A percentile compares a stretch with the other conserved stretches of the same genome.
phyloP scores from a whole-genome alignment of 1,140 invertebrate genomes.

The Stenopsyche tienmushanensis region DNA sequence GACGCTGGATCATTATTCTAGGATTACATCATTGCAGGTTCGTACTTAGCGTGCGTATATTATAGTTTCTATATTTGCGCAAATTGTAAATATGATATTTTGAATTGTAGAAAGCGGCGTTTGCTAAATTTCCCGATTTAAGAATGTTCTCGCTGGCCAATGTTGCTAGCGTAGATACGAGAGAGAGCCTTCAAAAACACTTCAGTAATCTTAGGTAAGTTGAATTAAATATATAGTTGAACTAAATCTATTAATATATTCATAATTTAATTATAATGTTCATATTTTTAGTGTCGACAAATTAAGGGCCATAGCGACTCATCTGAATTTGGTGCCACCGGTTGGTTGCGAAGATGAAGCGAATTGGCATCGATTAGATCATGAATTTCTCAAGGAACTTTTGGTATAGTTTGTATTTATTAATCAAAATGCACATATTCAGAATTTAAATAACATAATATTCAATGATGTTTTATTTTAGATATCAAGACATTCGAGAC shows the following conservation, averaged over 20 bases:
- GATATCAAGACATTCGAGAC: constrained; percentile 84
- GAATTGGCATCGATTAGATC: constrained; percentile 74
- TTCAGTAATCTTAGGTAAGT: constrained; percentile 75
- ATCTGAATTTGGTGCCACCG: constrained; percentile 82
- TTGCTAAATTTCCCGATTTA: constrained; percentile 87
- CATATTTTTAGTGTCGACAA: constrained; percentile 68
- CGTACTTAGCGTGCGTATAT: constrained; percentile 36
- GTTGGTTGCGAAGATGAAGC: constrained; percentile 66
- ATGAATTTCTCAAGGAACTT: constrained; percentile 81
- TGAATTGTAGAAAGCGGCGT: constrained; percentile 89
- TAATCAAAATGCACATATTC: not conserved
- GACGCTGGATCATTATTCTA: constrained; percentile 88
- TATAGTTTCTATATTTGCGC: constrained; percentile 8
- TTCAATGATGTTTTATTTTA: constrained; percentile 44
- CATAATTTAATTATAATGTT: constrained; percentile 3
- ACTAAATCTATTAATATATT: constrained; percentile 14
- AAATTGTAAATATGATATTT: constrained; percentile 30
- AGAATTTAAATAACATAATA: not conserved
- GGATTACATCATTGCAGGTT: constrained; percentile 87
- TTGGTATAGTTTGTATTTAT: constrained; percentile 61
- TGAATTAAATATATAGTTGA: constrained; percentile 8
- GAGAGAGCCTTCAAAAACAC: constrained; percentile 81
- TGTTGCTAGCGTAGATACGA: constrained; percentile 91
- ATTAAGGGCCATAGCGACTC: constrained; percentile 80
- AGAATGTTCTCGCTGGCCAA: constrained; percentile 88